Percentiles rank a stretch among this genome's conserved stretches.
Evolutionary conservation across 2,888 invertebrate species (phyloP).

Genomic region (Oscheius sp.): DNA sequence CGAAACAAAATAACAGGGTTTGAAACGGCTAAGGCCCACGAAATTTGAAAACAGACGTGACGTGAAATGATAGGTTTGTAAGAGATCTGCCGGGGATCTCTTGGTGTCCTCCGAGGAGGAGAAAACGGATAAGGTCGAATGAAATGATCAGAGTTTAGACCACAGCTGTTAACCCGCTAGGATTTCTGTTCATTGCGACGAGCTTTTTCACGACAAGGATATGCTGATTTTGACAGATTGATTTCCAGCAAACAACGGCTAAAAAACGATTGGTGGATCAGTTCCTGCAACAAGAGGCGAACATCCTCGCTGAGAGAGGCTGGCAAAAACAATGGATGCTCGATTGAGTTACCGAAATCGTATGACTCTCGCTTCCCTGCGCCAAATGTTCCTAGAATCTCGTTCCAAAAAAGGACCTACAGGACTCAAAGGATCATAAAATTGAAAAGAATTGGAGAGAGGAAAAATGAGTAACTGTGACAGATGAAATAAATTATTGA

Average conservation of each 20-base stretch:
- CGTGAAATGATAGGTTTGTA: too few species aligned
- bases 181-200: not conserved
- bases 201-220: conserved; percentile 17
- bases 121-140: conserved; percentile 2
- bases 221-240: conserved; percentile 20
- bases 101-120: too few species aligned
- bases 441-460: too few species aligned
- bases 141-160: conserved; percentile 23
- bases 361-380: conserved; percentile 17
- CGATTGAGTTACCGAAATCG: conserved; percentile 18
- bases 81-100: too few species aligned
- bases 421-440: not conserved
- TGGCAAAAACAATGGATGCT: conserved; percentile 10
- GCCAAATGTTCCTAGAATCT: not conserved
- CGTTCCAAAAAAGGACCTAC: not conserved
- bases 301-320: not conserved
- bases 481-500: not conserved
- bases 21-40: too few species aligned
- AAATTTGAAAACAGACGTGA: too few species aligned
- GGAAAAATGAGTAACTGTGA: too few species aligned
- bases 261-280: not conserved
- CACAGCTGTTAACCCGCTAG: conserved; percentile 16
- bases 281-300: not conserved
- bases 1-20: not conserved
- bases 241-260: not conserved